Percentiles rank a stretch among this genome's conserved stretches.
Evolutionary conservation across 35 echinoderm and acorn worm species (phyloP).

Genomic region (Heliocidaris tuberculata): DNA sequence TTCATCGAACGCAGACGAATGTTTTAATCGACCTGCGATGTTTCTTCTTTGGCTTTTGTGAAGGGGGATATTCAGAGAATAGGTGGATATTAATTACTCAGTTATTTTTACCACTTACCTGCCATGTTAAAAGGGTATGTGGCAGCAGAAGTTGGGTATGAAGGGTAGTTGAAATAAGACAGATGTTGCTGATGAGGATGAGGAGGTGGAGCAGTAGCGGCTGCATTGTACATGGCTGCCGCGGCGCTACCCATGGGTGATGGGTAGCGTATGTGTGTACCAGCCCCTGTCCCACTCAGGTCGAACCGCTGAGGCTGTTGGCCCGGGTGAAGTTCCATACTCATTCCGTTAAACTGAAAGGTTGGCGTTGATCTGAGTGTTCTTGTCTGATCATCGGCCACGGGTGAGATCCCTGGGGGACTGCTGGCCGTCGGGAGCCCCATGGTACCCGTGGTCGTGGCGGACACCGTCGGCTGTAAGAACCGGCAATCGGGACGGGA

Average conservation of each 20-base stretch:
- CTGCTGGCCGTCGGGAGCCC: constrained; percentile 27
- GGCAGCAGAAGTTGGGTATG: constrained; percentile 38
- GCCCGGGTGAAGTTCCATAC: constrained; percentile 32
- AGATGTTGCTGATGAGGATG: constrained; percentile 35
- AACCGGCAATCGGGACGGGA: constrained; percentile 47
- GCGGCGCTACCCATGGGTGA: constrained; percentile 41
- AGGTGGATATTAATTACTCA: neutral
- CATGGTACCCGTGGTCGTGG: constrained; percentile 9
- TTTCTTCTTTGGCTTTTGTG: too few relatives aligned
- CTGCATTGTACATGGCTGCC: constrained; percentile 45
- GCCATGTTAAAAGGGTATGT: constrained; percentile 40
- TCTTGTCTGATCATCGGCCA: constrained; percentile 5
- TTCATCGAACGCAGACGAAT: too few relatives aligned
- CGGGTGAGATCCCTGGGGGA: neutral
- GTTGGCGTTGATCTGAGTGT: constrained; percentile 35
- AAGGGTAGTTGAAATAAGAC: constrained; percentile 39
- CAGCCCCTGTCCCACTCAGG: constrained; percentile 26
- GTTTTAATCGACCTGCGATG: too few relatives aligned
- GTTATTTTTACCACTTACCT: neutral
- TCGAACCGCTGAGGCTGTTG: constrained; percentile 40
- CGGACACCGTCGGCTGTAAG: constrained; percentile 16
- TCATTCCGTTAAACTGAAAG: constrained; percentile 45
- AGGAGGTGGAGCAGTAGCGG: neutral
- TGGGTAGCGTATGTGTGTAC: constrained; percentile 37
- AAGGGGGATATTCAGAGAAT: neutral